phyloP scores from a whole-genome alignment of 2,888 invertebrate genomes.

The Pristionchus arcanus region DNA sequence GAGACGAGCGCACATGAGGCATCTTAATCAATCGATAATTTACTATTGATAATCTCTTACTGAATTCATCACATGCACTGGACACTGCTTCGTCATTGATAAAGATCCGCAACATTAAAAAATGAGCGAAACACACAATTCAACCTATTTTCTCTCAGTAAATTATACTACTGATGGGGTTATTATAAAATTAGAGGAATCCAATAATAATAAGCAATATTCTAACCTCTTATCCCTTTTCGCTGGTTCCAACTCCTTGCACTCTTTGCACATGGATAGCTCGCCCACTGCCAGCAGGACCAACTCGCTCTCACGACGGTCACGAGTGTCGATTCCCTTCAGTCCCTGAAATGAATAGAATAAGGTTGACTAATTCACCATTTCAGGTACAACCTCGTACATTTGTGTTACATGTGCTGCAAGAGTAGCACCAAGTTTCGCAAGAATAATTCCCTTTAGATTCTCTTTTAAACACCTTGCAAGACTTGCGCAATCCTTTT shows the following conservation, averaged over 20 bases:
- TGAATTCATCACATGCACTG: no score
- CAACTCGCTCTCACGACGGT: background rate
- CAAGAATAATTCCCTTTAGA: no score
- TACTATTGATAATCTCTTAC: background rate
- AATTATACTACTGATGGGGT: background rate
- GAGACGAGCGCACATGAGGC: background rate
- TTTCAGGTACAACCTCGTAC: no score
- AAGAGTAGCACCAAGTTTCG: no score
- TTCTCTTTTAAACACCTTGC: no score
- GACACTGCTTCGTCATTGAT: no score
- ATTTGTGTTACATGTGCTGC: no score
- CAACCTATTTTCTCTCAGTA: no score
- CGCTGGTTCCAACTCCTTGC: background rate
- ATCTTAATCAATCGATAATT: background rate
- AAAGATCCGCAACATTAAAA: no score
- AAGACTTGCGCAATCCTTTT: no score
- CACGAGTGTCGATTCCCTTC: conserved; percentile 3
- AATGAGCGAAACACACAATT: no score
- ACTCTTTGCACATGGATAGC: background rate
- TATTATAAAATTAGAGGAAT: background rate
- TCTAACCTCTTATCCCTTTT: background rate
- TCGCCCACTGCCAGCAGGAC: background rate
- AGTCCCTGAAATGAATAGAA: background rate
- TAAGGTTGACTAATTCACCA: no score
- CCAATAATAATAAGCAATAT: background rate